Base-by-base conservation (phyloP, 2,113 vertebrate genomes). In the Collichthys lucidus region DNA sequence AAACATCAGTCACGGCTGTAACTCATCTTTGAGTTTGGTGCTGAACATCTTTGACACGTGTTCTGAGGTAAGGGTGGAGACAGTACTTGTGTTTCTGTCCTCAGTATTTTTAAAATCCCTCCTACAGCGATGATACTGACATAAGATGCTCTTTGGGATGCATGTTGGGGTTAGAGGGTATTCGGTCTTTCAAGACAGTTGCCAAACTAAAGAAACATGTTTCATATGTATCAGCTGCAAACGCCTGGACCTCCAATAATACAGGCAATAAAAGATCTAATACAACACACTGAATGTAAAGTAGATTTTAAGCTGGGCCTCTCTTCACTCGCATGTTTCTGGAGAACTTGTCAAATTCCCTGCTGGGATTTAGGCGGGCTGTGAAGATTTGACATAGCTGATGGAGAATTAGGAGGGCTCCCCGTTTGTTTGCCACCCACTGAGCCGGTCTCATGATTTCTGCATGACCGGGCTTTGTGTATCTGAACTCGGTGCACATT, bases 391-490 rank as follows among this genome's bases (percentile, higher is more conserved):
- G 63, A 84, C 71, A 84, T 29, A 76, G 62, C 15, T 82, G 75
- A 74, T 85, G 68, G 60, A 85, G 83, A 88, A 88, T 92, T 90
- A 90, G 20, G 17, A 71, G 76, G 76, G 50, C 76, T 75, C 63
- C 74, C 78, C n/a, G 31, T 86, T 84, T 90, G 87, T 92, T 89
- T 78, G 65, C 88, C 89, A 78, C 93, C 93, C 89, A 93, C 92
- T 92, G 86, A 92, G 89, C 85, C 68, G 89, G 89, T 94, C 92
- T 88, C 74, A 93, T 94, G 92, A 91, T 91, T 84, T 80, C 83
- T 91, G 89, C 92, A 64, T 94, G 92, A 93, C 85, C 90, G 8
- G 80, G 83, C 92, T 93, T 93, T 92, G 91, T 92, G 91, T 89
- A 75, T 91, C 80, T 74, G 79, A 70, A 56, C 85, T 75, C 46